phyloP scores from a whole-genome alignment of 2,888 invertebrate genomes.

The Andrena flavipes region DNA sequence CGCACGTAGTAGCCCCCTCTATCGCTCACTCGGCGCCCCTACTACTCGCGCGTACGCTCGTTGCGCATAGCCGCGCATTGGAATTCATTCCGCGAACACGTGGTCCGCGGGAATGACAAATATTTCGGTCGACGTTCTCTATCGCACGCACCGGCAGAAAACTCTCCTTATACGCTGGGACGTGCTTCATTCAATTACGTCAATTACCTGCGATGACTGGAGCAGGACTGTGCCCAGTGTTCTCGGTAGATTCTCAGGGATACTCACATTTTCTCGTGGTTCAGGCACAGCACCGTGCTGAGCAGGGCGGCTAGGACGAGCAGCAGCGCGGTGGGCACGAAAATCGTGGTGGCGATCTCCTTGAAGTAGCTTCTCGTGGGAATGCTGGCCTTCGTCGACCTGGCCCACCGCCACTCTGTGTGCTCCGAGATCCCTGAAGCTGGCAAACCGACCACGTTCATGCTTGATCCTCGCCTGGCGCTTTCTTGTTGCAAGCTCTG shows the following conservation, averaged over 20 bases:
- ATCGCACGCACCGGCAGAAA: not conserved
- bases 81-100: constrained; percentile 61
- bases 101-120: constrained; percentile 60
- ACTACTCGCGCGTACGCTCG: constrained; percentile 42
- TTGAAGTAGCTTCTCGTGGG: constrained; percentile 90
- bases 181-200: no score
- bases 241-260: not conserved
- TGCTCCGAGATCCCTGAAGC: constrained; percentile 80
- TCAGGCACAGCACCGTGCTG: constrained; percentile 91
- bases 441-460: constrained; percentile 80
- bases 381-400: constrained; percentile 87
- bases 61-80: constrained; percentile 27
- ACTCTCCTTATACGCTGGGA: no score
- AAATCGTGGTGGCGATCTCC: constrained; percentile 89
- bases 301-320: constrained; percentile 88
- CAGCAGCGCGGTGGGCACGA: constrained; percentile 89
- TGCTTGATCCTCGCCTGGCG: constrained; percentile 80
- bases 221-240: not conserved
- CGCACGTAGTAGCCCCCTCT: constrained; percentile 50
- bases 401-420: constrained; percentile 87
- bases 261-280: constrained; percentile 92
- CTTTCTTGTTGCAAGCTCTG: constrained; percentile 76
- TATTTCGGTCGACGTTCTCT: constrained; percentile 44
- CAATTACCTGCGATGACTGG: no score
- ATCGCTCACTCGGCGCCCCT: constrained; percentile 39